These are phyloP conservation scores for Neoarius graeffei DNA, from an alignment of 2,113 vertebrate genomes.

Conservation along the genomic window DNA sequence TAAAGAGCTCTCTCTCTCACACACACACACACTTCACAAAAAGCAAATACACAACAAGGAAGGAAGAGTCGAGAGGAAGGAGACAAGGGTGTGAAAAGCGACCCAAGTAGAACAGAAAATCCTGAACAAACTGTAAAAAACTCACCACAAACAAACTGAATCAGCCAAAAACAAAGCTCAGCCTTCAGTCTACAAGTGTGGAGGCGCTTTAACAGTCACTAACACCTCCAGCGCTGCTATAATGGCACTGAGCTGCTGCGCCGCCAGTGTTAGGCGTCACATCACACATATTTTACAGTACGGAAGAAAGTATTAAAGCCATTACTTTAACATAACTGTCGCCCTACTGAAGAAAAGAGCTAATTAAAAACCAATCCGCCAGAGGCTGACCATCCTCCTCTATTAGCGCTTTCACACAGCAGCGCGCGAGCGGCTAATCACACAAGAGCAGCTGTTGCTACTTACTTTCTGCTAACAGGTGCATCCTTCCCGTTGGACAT, in stretches of 20 bases:
- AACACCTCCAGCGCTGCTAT: neutral
- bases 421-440: neutral
- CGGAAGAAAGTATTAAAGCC: neutral
- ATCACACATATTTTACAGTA: neutral
- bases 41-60: slow-evolving; percentile 48
- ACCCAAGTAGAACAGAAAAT: neutral
- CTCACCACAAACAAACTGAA: slow-evolving; percentile 29
- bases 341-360: neutral
- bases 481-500: slow-evolving; percentile 73
- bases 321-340: neutral
- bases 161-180: slow-evolving; percentile 12
- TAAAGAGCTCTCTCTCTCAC: neutral
- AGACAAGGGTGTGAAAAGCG: slow-evolving; percentile 22
- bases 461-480: slow-evolving; percentile 66
- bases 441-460: slow-evolving; percentile 40
- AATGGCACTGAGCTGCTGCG: neutral
- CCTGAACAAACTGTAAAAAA: slow-evolving; percentile 20
- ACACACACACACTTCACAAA: slow-evolving; percentile 11
- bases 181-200: neutral
- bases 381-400: no score
- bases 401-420: neutral
- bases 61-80: slow-evolving; percentile 37
- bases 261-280: neutral
- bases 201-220: neutral
- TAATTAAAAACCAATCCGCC: no score